phyloP scores from a whole-genome alignment of 2,888 invertebrate genomes.

The Axea sp. region DNA sequence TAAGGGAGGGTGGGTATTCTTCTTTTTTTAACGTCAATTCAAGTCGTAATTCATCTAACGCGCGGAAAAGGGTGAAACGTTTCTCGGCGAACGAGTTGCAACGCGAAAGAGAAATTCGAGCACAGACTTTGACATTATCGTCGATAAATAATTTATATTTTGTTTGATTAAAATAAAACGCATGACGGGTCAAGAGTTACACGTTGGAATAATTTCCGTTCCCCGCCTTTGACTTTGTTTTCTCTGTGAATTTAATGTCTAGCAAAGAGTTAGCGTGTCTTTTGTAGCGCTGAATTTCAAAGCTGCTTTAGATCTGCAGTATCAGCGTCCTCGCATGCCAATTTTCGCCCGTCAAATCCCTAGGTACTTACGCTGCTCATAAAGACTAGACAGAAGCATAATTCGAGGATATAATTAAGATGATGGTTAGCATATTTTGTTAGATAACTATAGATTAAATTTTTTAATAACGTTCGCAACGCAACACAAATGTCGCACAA shows the following conservation, averaged over 20 bases:
- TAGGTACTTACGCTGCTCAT: slow-evolving; percentile 27
- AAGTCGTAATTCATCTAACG: too few relatives aligned
- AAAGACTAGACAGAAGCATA: slow-evolving; percentile 32
- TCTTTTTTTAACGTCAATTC: too few relatives aligned
- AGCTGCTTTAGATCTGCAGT: slow-evolving; percentile 39
- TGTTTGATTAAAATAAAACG: slow-evolving; percentile 34
- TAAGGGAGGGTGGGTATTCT: too few relatives aligned
- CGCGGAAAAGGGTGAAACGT: too few relatives aligned
- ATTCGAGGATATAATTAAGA: slow-evolving; percentile 40
- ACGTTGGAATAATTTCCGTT: slow-evolving; percentile 36
- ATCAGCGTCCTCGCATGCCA: slow-evolving; percentile 28
- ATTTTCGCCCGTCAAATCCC: slow-evolving; percentile 44
- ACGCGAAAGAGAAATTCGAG: background rate
- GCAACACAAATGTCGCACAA: background rate
- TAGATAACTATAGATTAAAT: slow-evolving; percentile 18
- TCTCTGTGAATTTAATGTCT: slow-evolving; percentile 34
- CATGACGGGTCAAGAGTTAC: slow-evolving; percentile 17
- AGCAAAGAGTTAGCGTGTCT: slow-evolving; percentile 34
- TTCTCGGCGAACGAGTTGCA: background rate
- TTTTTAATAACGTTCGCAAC: slow-evolving; percentile 22
- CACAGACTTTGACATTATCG: slow-evolving; percentile 15
- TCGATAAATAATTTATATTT: slow-evolving; percentile 38
- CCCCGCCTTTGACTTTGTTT: slow-evolving; percentile 31
- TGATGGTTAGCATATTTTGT: slow-evolving; percentile 28
- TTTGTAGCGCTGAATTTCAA: slow-evolving; percentile 39